Evolutionary conservation across 2,888 invertebrate genomes (phyloP), one percentile per base, ranked within the genome.

Genomic region (Caenorhabditis virilis): DNA sequence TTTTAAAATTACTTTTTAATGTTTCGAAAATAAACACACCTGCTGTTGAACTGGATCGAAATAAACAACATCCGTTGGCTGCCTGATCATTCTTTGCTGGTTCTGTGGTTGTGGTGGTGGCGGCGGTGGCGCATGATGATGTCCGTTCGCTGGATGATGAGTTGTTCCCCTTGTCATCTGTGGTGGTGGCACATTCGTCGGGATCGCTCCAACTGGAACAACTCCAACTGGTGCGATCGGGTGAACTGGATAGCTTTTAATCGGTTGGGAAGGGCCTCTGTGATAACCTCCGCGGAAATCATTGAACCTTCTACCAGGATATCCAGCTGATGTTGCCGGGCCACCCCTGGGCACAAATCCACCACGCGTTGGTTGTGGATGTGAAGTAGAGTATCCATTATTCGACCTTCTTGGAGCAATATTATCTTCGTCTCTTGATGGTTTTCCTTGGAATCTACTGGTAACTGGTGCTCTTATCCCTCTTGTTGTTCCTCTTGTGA

Each of bases 51-150:
- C 48, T 30, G 58, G 58, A 50, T 64, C 59, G 38, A 64, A 64
- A 18, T 64, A 64, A 20, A 64, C 64, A 25, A 64, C 64, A 43
- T 64, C 64, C n/a, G 64, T 64, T 23, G 64, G 64, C 25, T 64
- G 64, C 20, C 64, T 26, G 16, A 63, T 63, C n/a, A 49, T 53
- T 39, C 54, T 48, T 27, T 52, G 43, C 26, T 30, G 36, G n/a
- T n/a, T n/a, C n/a, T n/a, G n/a, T n/a, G n/a, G n/a, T n/a, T n/a
- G n/a, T n/a, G n/a, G n/a, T n/a, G n/a, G n/a, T n/a, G n/a, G n/a
- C n/a, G n/a, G n/a, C n/a, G n/a, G n/a, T 20, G 41, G 49, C 5
- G 33, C 23, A n/a, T 16, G 13, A 1, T 30, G 36, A 16, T 20
- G 22, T 6, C 33, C 39, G 4, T 20, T 36, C 25, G 36, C 35